Evolutionary conservation across 23 tunicate species (phyloP).

Genomic region (Styela plicata): DNA sequence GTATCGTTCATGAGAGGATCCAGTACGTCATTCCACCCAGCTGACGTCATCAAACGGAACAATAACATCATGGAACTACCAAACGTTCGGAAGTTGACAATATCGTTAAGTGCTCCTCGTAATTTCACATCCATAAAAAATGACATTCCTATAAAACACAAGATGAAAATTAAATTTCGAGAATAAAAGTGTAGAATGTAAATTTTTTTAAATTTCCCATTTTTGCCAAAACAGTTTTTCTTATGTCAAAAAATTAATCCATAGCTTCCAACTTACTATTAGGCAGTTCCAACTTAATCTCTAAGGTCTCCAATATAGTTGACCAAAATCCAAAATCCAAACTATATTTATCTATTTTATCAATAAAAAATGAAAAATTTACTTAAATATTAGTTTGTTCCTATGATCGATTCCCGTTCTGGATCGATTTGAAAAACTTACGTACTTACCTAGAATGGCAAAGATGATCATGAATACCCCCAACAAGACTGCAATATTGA

Average conservation of each 20-base stretch:
- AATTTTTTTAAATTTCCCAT: not conserved
- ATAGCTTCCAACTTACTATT: too few species aligned
- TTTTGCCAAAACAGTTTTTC: not conserved
- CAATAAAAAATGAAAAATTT: not conserved
- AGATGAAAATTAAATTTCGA: too few species aligned
- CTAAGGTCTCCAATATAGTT: too few species aligned
- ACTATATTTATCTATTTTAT: not conserved
- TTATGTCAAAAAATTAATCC: not conserved
- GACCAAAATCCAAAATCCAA: too few species aligned
- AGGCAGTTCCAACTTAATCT: too few species aligned
- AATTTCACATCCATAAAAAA: constrained; percentile 77
- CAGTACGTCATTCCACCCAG: constrained; percentile 96
- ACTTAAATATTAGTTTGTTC: too few species aligned
- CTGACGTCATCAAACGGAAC: constrained; percentile 85
- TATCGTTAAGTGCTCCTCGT: constrained; percentile 77
- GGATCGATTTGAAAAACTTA: too few species aligned
- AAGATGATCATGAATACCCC: constrained; percentile 78
- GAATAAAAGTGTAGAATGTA: too few species aligned
- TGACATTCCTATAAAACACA: constrained; percentile 64
- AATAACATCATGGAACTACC: constrained; percentile 73
- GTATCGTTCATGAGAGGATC: constrained; percentile 84
- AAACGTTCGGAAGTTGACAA: constrained; percentile 83
- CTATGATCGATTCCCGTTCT: too few species aligned
- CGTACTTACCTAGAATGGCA: constrained; percentile 69
- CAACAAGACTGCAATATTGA: constrained; percentile 86